phyloP scores from a whole-genome alignment of 2,888 invertebrate genomes.

The Anarsia innoxiella region DNA sequence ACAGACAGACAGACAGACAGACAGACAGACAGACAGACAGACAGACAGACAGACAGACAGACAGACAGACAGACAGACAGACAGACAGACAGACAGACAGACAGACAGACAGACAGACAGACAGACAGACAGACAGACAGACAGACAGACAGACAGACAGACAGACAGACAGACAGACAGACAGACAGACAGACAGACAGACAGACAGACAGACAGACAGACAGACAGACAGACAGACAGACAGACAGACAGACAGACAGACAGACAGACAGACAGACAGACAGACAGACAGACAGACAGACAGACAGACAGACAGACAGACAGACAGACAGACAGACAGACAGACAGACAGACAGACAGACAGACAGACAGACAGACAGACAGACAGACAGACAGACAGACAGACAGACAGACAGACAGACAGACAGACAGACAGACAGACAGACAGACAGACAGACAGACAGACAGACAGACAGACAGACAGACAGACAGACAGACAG shows the following conservation, averaged over 20 bases:
- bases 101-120: constrained; percentile 1
- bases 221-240: constrained; percentile 1
- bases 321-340: constrained; percentile 1
- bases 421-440: constrained; percentile 1
- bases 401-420: constrained; percentile 1
- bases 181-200: constrained; percentile 1
- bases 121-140: constrained; percentile 1
- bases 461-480: constrained; percentile 1
- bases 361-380: constrained; percentile 1
- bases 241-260: constrained; percentile 1
- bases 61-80: constrained; percentile 1
- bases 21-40: constrained; percentile 1
- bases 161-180: constrained; percentile 1
- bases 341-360: constrained; percentile 1
- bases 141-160: constrained; percentile 1
- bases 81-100: constrained; percentile 1
- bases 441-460: constrained; percentile 1
- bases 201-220: constrained; percentile 1
- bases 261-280: constrained; percentile 1
- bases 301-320: constrained; percentile 1
- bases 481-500: constrained; percentile 1
- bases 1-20: constrained; percentile 1
- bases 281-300: constrained; percentile 1
- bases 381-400: constrained; percentile 1
- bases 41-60: constrained; percentile 1